These are phyloP conservation scores for Periophthalmodon schlosseri DNA, from an alignment of 2,113 vertebrate genomes.

Conservation along the genomic window DNA sequence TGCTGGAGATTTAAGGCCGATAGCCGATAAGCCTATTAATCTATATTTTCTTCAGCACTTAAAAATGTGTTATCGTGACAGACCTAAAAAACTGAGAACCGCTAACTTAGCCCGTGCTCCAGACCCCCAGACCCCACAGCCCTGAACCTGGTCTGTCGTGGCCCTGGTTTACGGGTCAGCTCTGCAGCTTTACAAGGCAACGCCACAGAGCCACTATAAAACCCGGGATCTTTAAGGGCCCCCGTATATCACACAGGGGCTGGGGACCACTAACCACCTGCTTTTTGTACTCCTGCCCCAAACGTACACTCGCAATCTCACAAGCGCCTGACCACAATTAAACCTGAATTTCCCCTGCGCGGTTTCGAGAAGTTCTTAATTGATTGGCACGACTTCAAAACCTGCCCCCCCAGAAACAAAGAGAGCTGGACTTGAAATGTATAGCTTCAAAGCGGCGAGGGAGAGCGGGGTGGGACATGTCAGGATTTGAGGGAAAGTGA, in stretches of 20 bases:
- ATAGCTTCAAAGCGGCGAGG: slow-evolving; percentile 47
- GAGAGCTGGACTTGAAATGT: slow-evolving; percentile 51
- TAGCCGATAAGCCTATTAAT: no score
- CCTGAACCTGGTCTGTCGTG: not conserved
- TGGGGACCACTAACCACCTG: slow-evolving; percentile 63
- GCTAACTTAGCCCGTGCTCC: not conserved
- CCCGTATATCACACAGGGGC: slow-evolving; percentile 74
- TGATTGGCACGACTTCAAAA: slow-evolving; percentile 77
- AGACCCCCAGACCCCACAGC: not conserved
- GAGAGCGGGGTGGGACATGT: slow-evolving; percentile 47
- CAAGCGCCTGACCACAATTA: slow-evolving; percentile 72
- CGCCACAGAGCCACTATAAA: slow-evolving; percentile 86
- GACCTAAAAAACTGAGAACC: not conserved
- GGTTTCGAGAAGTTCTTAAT: slow-evolving; percentile 66
- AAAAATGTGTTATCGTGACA: no score
- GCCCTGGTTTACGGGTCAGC: slow-evolving; percentile 81
- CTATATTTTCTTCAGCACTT: no score
- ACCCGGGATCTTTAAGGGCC: slow-evolving; percentile 72
- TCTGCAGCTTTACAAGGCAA: slow-evolving; percentile 86
- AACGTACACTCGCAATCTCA: slow-evolving; percentile 34
- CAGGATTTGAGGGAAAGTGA: slow-evolving; percentile 46
- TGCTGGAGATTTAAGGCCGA: no score
- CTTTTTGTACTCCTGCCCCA: slow-evolving; percentile 40
- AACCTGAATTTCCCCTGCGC: slow-evolving; percentile 58
- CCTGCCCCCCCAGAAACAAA: slow-evolving; percentile 53